Evolutionary conservation across 2,113 vertebrate species (phyloP), one percentile per base, ranked within the genome.

Genomic region (Gallinago undulata): DNA sequence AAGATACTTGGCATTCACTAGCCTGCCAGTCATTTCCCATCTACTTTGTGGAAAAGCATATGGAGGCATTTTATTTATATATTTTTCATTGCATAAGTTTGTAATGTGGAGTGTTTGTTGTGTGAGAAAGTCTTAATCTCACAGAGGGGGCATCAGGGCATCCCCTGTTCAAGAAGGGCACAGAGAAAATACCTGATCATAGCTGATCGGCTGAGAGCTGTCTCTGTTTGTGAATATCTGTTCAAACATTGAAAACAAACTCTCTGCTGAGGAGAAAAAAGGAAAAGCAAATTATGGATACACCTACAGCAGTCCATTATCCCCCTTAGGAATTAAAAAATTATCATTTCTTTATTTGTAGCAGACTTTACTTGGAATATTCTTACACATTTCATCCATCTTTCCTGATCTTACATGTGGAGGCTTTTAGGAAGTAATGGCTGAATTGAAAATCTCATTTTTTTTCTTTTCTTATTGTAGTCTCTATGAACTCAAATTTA

Each of bases 51-150:
- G 55, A 41, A 73, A 72, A 89, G 63, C 16, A 45, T 10, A 37
- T 64, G 35, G 35, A 75, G 60, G 17, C 19, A 43, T 84, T 68
- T 80, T 45, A 27, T 50, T 60, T 56, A 11, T 31, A 2, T 47
- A 15, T 84, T 94, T 93, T 86, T 73, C 15, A 51, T 68, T 37
- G 22, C 19, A 0, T 51, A 19, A 25, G 6, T 56, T 59, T 35
- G 25, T 77, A 14, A 51, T 56, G 33, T 0, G 1, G 43, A 60
- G 21, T 4, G 13, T 41, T 88, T 67, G 51, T 67, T 0, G 0
- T n/a, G 30, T 50, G 72, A 67, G 45, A 28, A 60, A 9, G 31
- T 57, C 19, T 23, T 50, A 21, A n/a, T 59, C 43, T 33, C 2
- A 1, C 47, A 8, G 45, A 12, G 45, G 16, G 63, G 27, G 24